These are phyloP conservation scores for Cygnus olor DNA, from an alignment of 2,797 vertebrate genomes.

Conservation along the genomic window DNA sequence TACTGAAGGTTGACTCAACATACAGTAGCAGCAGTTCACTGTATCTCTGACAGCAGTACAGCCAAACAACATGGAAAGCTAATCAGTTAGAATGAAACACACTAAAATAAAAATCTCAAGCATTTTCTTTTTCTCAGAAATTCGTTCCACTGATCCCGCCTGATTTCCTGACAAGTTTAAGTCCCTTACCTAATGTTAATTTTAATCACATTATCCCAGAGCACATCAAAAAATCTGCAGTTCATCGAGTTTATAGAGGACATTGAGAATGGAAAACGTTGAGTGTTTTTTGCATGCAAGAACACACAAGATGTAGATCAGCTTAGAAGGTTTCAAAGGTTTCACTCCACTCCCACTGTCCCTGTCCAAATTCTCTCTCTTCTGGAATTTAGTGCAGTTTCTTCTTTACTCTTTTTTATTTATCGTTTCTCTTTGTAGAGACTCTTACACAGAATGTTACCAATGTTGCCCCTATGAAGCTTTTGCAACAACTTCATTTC, in stretches of 20 bases:
- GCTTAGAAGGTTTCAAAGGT: not conserved
- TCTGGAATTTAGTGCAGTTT: not conserved
- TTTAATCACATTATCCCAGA: constrained; percentile 7
- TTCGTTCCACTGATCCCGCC: not conserved
- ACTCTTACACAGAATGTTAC: not conserved
- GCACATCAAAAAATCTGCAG: not conserved
- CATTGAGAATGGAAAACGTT: not conserved
- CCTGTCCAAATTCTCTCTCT: not conserved
- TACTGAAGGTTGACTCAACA: not conserved
- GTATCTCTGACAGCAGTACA: not conserved
- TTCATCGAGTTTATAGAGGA: not conserved
- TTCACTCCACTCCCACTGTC: not conserved
- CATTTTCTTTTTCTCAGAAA: not conserved
- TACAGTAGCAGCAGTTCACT: not conserved
- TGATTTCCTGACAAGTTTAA: not conserved
- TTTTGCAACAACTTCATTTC: not conserved
- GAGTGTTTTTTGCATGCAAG: not conserved
- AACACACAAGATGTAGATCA: not conserved
- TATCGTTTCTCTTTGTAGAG: not conserved
- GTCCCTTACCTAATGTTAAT: not conserved
- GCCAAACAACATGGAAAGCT: not conserved
- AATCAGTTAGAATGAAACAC: not conserved
- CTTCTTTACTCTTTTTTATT: not conserved
- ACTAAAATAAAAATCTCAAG: not conserved
- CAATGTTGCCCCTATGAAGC: not conserved